Conservation (phyloP, 2,797 vertebrate species). For the Emydoidea blandingii region DNA sequence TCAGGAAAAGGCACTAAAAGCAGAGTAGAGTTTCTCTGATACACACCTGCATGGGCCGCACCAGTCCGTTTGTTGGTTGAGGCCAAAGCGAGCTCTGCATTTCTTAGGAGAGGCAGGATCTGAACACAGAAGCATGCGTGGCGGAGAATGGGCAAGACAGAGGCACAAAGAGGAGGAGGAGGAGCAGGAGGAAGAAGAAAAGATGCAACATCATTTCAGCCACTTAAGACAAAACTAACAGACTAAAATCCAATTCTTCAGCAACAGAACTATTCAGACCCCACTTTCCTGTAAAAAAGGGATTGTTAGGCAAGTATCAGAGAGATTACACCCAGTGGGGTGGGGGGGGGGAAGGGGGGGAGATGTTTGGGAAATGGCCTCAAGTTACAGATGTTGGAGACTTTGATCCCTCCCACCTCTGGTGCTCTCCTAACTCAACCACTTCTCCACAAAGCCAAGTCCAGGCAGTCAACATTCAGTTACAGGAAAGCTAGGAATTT, state of each 20-base stretch:
- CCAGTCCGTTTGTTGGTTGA: conserved; percentile 99
- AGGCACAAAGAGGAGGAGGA: conserved; percentile 77
- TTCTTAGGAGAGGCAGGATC: conserved; percentile 99
- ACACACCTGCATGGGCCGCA: conserved; percentile 99
- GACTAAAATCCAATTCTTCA: not conserved
- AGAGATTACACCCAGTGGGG: not conserved
- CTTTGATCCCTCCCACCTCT: not conserved
- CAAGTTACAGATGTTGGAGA: too few relatives aligned
- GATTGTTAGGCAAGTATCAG: conserved; percentile 36
- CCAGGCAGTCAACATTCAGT: not conserved
- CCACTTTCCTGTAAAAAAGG: conserved; percentile 56
- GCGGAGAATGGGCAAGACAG: conserved; percentile 79
- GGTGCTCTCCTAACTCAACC: not conserved
- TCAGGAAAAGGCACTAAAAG: conserved; percentile 51
- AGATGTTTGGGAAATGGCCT: not conserved
- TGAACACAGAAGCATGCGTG: conserved; percentile 93
- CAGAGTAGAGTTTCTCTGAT: conserved; percentile 78
- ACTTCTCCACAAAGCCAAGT: not conserved
- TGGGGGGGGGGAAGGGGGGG: not conserved
- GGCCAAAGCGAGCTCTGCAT: conserved; percentile 99
- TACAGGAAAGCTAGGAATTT: fast-evolving
- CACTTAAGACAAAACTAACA: conserved; percentile 60
- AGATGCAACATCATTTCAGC: conserved; percentile 84
- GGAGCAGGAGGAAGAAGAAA: conserved; percentile 80
- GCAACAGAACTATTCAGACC: not conserved